Evolutionary conservation across 2,797 vertebrate genomes (phyloP), one percentile per base, ranked within the genome.

Genomic region (Characodon lateralis): DNA sequence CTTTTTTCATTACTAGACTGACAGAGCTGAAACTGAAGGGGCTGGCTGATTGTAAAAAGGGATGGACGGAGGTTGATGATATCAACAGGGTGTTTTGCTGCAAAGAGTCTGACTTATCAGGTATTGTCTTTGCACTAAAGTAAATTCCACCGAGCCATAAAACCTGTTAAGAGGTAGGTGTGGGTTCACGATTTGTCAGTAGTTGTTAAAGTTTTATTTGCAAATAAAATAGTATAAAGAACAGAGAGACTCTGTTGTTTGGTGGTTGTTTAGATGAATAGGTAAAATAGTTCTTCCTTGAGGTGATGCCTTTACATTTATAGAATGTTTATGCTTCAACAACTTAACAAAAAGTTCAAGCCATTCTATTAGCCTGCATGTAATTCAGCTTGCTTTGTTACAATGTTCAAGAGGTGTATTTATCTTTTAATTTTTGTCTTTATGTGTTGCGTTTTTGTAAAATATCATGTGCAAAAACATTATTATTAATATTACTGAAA

Each of bases 21-120:
- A 2, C 46, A 22, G 89, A 92, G 82, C 84, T 92, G 20, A 26
- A 79, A 0, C 78, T 93, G 35, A 89, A 80, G 16, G 84, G 82
- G 0, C 68, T 91, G 20, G 2, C 20, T 43, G 0, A 48, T 0
- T 0, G 1, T 35, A 31, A 53, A 5, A 0, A 78, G 5, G 76
- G 4, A 1, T 94, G 92, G 92, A 61, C 59, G 0, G 0, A 76
- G 50, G 59, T 92, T 31, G 77, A 90, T 0, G 2, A 0, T 1
- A 85, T 93, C 22, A 0, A 61, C 0, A 16, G 16, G 1, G 87
- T 93, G n/a, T 92, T 91, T 78, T 80, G 55, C 46, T 79, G 22
- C 80, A 92, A 85, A 77, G 20, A 0, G 0, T 87, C 87, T 2
- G 7, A 48, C 0, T 77, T 87, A 85, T 85, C 88, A 74, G 89